Evolutionary conservation across 2,888 invertebrate species (phyloP).

Genomic region (Clepsis dumicolana): DNA sequence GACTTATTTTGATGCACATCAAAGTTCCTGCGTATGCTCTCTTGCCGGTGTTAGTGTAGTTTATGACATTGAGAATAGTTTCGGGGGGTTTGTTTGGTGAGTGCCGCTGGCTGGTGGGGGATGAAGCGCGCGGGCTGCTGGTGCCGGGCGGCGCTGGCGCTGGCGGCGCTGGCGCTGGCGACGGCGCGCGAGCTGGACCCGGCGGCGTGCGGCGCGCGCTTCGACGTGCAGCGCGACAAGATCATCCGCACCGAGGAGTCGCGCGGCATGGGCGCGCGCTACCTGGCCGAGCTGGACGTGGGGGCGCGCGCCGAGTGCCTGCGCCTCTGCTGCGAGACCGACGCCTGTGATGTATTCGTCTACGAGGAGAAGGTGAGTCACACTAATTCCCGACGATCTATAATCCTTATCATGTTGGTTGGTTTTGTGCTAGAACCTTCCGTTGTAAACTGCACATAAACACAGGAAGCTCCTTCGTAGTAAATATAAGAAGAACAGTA

Average conservation of each 20-base stretch:
- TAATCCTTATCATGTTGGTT: no score
- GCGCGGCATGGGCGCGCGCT: conserved; percentile 94
- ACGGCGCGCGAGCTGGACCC: conserved; percentile 86
- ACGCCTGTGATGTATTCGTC: conserved; percentile 95
- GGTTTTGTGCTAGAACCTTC: no score
- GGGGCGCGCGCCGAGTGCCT: conserved; percentile 93
- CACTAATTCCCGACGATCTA: not conserved
- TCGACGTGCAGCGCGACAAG: conserved; percentile 94
- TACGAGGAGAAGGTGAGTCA: conserved; percentile 94
- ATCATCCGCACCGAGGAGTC: conserved; percentile 97
- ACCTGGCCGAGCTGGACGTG: conserved; percentile 94
- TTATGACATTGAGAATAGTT: not conserved
- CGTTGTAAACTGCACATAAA: no score
- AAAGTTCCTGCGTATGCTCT: not conserved
- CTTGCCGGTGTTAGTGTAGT: not conserved
- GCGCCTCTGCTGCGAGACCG: conserved; percentile 94
- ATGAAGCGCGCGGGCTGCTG: not conserved
- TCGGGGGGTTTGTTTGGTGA: no score
- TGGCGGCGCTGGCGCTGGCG: conserved; percentile 57
- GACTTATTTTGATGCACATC: conserved; percentile 7
- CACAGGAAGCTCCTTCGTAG: no score
- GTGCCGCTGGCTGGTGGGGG: no score
- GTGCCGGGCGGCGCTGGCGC: conserved; percentile 47
- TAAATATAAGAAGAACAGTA: no score
- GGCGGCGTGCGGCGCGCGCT: conserved; percentile 90